phyloP scores from a whole-genome alignment of 2,113 vertebrate species.

The Haliaeetus leucogaster region DNA sequence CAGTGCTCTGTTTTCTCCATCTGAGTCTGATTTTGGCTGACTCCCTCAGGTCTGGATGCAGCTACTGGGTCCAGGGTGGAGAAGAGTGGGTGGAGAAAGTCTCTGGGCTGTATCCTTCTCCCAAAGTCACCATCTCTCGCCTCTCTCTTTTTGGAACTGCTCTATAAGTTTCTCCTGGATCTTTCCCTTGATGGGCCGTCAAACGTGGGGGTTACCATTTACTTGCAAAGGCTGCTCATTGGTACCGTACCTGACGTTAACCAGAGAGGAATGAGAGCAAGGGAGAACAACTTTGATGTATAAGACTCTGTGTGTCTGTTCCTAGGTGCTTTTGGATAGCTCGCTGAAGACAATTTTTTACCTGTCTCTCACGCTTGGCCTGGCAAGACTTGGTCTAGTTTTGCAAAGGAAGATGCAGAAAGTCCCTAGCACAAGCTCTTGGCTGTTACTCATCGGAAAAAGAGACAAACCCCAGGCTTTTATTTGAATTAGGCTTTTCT shows the following conservation, averaged over 20 bases:
- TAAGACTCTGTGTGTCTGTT: background rate
- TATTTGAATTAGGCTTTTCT: background rate
- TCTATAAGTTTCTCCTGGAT: background rate
- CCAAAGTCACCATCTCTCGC: background rate
- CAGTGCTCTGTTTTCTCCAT: background rate
- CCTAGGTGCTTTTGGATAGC: background rate
- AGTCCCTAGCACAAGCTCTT: background rate
- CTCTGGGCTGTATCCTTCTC: background rate
- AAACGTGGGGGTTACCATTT: background rate
- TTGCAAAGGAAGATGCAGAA: background rate
- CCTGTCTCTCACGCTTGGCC: background rate
- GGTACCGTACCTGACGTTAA: background rate
- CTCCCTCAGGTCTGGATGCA: background rate
- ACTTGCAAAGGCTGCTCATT: background rate
- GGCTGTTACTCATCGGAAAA: background rate
- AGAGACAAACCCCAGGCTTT: background rate
- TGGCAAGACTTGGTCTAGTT: background rate
- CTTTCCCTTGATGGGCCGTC: background rate
- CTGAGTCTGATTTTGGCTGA: background rate
- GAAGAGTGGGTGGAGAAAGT: background rate
- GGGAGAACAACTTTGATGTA: background rate
- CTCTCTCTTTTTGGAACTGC: background rate
- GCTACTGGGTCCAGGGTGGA: background rate
- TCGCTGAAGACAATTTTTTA: background rate
- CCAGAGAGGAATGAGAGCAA: background rate